Percentiles rank a stretch among this genome's conserved stretches.
Conservation (phyloP, 2,888 invertebrate species). For the Trypoxylon attenuatum region DNA sequence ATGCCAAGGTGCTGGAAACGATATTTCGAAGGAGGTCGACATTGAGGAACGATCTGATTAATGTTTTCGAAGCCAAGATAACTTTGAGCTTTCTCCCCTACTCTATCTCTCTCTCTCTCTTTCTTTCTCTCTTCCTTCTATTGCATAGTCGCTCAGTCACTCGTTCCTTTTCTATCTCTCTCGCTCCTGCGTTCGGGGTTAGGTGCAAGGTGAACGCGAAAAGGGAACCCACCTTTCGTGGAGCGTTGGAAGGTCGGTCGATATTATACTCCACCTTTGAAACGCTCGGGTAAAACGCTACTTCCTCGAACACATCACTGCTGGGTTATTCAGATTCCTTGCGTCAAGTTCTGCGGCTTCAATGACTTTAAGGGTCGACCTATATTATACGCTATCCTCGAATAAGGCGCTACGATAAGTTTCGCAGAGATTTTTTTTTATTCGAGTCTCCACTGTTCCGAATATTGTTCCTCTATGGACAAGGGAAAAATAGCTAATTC, state of each 20-base stretch:
- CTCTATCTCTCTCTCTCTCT: neutral
- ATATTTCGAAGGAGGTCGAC: neutral
- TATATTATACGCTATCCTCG: too few species aligned
- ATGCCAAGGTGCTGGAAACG: neutral
- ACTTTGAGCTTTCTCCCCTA: neutral
- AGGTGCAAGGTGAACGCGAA: constrained; percentile 35
- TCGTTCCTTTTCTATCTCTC: too few species aligned
- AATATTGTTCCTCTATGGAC: too few species aligned
- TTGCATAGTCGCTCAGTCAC: neutral
- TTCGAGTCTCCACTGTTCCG: too few species aligned
- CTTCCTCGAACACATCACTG: constrained; percentile 10
- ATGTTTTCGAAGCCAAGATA: neutral
- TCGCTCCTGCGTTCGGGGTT: constrained; percentile 1
- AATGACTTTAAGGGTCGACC: too few species aligned
- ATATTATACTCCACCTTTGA: constrained; percentile 24
- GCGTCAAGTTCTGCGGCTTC: too few species aligned
- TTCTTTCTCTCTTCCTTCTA: neutral
- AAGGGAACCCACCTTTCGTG: constrained; percentile 29
- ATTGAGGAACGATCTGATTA: neutral
- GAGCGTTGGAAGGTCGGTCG: constrained; percentile 43
- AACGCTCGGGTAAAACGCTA: constrained; percentile 2
- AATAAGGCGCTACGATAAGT: too few species aligned
- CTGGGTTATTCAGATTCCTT: too few species aligned
- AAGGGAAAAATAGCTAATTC: too few species aligned
- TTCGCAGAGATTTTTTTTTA: too few species aligned